Percentiles rank a stretch among this genome's conserved stretches.
Evolutionary conservation across 2,797 vertebrate species (phyloP).

Genomic region (Sebastes umbrosus): DNA sequence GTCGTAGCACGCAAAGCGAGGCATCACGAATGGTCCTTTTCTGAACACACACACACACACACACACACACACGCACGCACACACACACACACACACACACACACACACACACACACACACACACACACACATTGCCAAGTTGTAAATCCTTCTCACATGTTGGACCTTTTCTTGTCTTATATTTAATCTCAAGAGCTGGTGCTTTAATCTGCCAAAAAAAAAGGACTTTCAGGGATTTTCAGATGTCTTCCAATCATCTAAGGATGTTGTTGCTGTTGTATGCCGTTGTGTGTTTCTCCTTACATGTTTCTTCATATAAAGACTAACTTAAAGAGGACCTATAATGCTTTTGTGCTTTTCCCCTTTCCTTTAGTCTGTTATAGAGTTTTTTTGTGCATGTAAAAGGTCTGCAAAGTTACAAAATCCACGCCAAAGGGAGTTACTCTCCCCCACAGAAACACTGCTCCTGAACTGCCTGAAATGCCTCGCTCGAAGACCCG

Average conservation of each 20-base stretch:
- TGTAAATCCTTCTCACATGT: conserved; percentile 46
- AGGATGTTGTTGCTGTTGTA: not conserved
- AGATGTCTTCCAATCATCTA: not conserved
- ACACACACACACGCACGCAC: not conserved
- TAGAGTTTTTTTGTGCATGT: too few species aligned
- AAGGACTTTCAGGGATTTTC: not conserved
- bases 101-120: not conserved
- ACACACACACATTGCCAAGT: not conserved
- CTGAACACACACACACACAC: conserved; percentile 2
- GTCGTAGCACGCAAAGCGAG: conserved; percentile 47
- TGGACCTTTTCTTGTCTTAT: not conserved
- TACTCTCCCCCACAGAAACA: too few species aligned
- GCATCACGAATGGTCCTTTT: conserved; percentile 44
- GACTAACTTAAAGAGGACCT: not conserved
- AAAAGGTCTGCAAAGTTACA: too few species aligned
- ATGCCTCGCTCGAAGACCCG: too few species aligned
- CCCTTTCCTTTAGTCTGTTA: too few species aligned
- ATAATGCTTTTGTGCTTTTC: too few species aligned
- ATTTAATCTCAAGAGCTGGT: not conserved
- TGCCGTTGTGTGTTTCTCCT: not conserved
- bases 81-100: not conserved
- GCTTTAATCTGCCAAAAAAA: not conserved
- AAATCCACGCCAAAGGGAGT: too few species aligned
- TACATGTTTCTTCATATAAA: not conserved
- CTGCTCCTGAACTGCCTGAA: too few species aligned